Conservation (phyloP, 2,888 invertebrate genomes). For the Pyrrhopygopsis socrates region DNA sequence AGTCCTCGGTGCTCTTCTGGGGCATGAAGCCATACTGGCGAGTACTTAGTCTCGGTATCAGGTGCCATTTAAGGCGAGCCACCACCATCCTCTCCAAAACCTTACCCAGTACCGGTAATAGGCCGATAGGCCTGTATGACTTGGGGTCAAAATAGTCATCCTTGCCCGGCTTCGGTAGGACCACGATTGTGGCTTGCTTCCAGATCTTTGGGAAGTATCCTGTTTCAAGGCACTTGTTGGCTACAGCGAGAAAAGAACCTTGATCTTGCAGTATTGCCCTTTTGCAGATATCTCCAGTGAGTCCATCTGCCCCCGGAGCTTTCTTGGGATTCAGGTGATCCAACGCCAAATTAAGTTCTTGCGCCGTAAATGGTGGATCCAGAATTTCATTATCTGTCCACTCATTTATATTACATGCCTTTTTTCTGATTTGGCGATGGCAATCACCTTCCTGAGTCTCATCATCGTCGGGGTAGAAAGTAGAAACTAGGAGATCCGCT, state of each 20-base stretch:
- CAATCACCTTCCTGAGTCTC: no score
- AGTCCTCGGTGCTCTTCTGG: constrained; percentile 63
- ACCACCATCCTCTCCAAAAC: constrained; percentile 45
- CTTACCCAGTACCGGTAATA: constrained; percentile 42
- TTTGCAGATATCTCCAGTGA: not conserved
- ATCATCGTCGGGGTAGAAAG: no score
- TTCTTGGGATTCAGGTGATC: constrained; percentile 40
- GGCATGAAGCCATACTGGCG: constrained; percentile 63
- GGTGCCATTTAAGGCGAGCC: constrained; percentile 22
- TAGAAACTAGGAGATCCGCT: no score
- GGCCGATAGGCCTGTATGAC: constrained; percentile 39
- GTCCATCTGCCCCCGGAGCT: constrained; percentile 56
- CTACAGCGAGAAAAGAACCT: not conserved
- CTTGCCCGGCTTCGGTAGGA: constrained; percentile 8
- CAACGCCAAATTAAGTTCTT: constrained; percentile 14
- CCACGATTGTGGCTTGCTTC: no score
- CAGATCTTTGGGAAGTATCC: not conserved
- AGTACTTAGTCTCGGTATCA: constrained; percentile 25
- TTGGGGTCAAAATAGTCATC: not conserved
- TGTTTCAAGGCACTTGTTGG: constrained; percentile 10
- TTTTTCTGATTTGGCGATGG: no score
- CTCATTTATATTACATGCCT: no score
- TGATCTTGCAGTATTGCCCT: not conserved
- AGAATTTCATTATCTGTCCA: not conserved
- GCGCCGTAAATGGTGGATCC: constrained; percentile 40